Evolutionary conservation across 1,140 invertebrate genomes (phyloP), one percentile per base, ranked within the genome.

Genomic region (Phthorimaea operculella): DNA sequence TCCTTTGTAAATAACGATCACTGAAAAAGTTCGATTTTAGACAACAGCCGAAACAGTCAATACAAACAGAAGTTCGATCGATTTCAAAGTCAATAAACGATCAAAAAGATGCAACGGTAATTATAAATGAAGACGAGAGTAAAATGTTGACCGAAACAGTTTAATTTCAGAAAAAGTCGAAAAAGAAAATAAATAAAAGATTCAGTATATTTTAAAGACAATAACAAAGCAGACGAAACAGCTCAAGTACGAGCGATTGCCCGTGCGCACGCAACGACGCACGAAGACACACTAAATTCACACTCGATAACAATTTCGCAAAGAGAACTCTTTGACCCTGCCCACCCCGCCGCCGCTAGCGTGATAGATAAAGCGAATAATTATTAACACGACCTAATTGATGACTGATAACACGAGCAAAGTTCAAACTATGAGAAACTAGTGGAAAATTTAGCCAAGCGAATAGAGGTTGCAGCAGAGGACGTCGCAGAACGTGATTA

Each of bases 331-430:
- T 5, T 4, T 39, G 36, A 39, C 36, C 36, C 36, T 10, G n/a
- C 36, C 10, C 36, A 39, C 36, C 36, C 44, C 44, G 15, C 7
- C 16, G 52, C 28, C 21, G 54, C 34, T 54, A 42, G 68, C 67
- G 70, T 76, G 68, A 76, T 65, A 70, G 65, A 74, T 72, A 74
- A 66, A 66, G 58, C 62, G 57, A 72, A 72, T 64, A 68, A 68
- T 72, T 66, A 74, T 60, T 72, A 63, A 61, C 62, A 61, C 62
- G 70, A 76, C 65, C 68, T 71, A 74, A 76, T 74, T 77, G 70
- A 55, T 68, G 16, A 9, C 14, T 45, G 64, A 67, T 63, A 64
- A 60, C 54, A 51, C 39, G 63, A 48, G 57, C 70, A 68, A 61
- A 63, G 66, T 58, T 68, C 66, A 49, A 17, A 44, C 39, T 14